These are phyloP conservation scores for Enchytraeus crypticus DNA, from an alignment of 2,888 invertebrate genomes.

Conservation along the genomic window DNA sequence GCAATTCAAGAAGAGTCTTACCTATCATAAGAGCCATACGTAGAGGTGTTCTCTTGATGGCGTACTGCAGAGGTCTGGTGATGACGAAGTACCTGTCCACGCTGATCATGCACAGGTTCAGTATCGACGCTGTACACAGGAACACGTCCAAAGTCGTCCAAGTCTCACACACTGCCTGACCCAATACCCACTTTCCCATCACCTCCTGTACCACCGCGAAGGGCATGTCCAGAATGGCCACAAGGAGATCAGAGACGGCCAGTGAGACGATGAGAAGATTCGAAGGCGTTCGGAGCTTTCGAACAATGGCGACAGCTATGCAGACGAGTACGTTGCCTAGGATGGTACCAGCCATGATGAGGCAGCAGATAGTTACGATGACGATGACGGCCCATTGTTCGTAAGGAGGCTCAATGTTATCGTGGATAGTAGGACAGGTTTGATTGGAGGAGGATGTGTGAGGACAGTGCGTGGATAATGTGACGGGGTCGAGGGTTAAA, in stretches of 20 bases:
- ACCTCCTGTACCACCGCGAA: conserved; percentile 49
- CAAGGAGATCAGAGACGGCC: conserved; percentile 53
- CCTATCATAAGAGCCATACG: conserved; percentile 72
- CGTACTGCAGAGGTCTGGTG: conserved; percentile 78
- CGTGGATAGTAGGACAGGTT: too few species aligned
- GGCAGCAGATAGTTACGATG: conserved; percentile 32
- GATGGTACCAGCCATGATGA: conserved; percentile 50
- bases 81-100: conserved; percentile 47
- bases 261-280: conserved; percentile 43
- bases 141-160: conserved; percentile 54
- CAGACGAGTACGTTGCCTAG: conserved; percentile 53
- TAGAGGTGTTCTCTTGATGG: conserved; percentile 82
- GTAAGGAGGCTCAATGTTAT: too few species aligned
- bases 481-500: too few species aligned
- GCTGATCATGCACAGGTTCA: conserved; percentile 54
- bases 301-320: conserved; percentile 52
- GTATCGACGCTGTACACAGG: conserved; percentile 53
- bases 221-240: conserved; percentile 54
- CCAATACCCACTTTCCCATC: conserved; percentile 42
- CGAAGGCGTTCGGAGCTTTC: conserved; percentile 50
- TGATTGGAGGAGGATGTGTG: too few species aligned
- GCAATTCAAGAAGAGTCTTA: not conserved
- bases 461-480: too few species aligned
- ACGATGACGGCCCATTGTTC: conserved; percentile 16
- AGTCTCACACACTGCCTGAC: conserved; percentile 49